These are phyloP conservation scores for Axinella damicornis DNA, from an alignment of 37 sponge, comb jelly and placozoan genomes.

Conservation along the genomic window DNA sequence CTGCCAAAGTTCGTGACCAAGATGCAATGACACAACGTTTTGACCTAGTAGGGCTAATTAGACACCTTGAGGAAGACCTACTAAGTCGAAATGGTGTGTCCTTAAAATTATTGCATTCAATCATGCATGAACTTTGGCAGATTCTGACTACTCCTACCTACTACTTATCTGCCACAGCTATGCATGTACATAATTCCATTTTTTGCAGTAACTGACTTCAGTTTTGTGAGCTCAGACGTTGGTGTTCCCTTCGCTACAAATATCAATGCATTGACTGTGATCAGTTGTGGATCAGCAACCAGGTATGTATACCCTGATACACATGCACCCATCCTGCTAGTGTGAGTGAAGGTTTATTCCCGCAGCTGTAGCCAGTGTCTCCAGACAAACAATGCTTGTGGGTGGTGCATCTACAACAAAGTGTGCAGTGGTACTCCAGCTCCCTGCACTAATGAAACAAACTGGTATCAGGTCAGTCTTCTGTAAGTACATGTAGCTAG, in stretches of 20 bases:
- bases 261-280: conserved; percentile 15
- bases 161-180: no score
- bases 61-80: no score
- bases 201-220: conserved; percentile 31
- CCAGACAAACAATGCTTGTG: conserved; percentile 44
- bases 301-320: not conserved
- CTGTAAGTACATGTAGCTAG: no score
- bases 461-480: no score
- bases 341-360: not conserved
- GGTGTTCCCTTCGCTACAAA: conserved; percentile 37
- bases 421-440: conserved; percentile 51
- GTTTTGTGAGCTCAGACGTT: conserved; percentile 39
- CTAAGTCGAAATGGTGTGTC: no score
- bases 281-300: conserved; percentile 5
- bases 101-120: no score
- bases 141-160: no score
- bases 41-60: no score
- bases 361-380: conserved; percentile 51
- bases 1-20: no score
- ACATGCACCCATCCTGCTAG: not conserved
- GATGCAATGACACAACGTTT: no score
- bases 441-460: conserved; percentile 7
- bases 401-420: conserved; percentile 45
- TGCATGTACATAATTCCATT: not conserved
- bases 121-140: no score